Conservation (phyloP, 2,113 vertebrate species). For the Thomomys bottae region DNA sequence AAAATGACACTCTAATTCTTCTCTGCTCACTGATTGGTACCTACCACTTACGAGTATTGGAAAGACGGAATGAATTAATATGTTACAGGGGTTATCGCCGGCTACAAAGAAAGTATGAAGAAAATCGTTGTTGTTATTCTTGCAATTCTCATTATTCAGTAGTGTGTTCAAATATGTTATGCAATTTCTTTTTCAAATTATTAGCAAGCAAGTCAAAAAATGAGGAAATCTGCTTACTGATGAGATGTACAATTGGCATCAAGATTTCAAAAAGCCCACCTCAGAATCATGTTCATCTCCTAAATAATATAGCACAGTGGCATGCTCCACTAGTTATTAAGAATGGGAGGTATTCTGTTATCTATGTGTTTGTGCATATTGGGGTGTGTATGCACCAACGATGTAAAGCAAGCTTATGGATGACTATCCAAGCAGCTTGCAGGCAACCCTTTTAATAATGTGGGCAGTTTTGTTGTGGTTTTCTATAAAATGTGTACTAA, state of each 20-base stretch:
- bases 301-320: background rate
- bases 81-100: background rate
- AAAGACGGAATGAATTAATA: background rate
- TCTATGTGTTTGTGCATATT: background rate
- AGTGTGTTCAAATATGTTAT: background rate
- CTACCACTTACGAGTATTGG: background rate
- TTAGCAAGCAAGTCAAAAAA: background rate
- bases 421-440: background rate
- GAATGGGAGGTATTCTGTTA: background rate
- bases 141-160: background rate
- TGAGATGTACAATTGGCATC: background rate
- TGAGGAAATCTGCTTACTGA: background rate
- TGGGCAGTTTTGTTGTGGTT: background rate
- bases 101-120: background rate
- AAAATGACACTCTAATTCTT: background rate
- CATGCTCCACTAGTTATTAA: background rate
- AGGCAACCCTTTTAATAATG: background rate
- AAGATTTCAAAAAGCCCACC: background rate
- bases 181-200: conserved; percentile 14
- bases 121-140: background rate
- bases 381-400: background rate
- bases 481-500: background rate
- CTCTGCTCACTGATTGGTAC: background rate
- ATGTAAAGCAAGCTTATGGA: background rate
- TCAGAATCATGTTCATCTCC: background rate